Percentiles rank a stretch among this genome's conserved stretches.
Conservation (phyloP, 1,140 invertebrate genomes). For the Helicorthomorpha holstii region DNA sequence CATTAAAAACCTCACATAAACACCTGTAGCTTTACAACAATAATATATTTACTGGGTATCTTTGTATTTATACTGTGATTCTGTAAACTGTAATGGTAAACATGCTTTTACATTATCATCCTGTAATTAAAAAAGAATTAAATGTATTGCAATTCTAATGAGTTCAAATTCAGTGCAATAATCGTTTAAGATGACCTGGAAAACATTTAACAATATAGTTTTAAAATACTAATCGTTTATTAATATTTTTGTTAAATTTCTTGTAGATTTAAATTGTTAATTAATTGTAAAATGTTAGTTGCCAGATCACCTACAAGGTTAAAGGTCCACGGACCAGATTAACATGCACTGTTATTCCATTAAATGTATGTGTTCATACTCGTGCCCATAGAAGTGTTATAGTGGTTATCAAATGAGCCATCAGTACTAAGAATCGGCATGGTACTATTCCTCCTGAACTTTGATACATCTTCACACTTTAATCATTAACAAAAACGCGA, state of each 20-base stretch:
- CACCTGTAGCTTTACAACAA: background rate
- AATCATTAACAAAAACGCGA: too few relatives aligned
- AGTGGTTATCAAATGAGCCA: constrained; percentile 18
- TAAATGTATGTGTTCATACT: constrained; percentile 12
- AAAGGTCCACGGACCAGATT: too few relatives aligned
- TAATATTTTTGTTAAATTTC: too few relatives aligned
- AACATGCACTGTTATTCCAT: too few relatives aligned
- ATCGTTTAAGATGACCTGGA: background rate
- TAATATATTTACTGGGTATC: constrained; percentile 17
- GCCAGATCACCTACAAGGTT: too few relatives aligned
- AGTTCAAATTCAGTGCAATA: background rate
- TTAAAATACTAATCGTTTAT: background rate
- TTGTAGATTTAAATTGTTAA: background rate
- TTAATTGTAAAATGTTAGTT: too few relatives aligned
- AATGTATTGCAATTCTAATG: background rate
- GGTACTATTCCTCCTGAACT: too few relatives aligned
- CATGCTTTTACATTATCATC: constrained; percentile 19
- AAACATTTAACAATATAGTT: background rate
- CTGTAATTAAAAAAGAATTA: constrained; percentile 13
- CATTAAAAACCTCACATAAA: background rate
- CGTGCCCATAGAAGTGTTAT: constrained; percentile 19
- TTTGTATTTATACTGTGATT: constrained; percentile 16
- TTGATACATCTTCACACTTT: too few relatives aligned
- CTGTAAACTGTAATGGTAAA: constrained; percentile 17
- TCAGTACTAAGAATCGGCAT: constrained; percentile 19